phyloP scores from a whole-genome alignment of 2,797 vertebrate species.

The Melanotaenia parkinsoni region DNA sequence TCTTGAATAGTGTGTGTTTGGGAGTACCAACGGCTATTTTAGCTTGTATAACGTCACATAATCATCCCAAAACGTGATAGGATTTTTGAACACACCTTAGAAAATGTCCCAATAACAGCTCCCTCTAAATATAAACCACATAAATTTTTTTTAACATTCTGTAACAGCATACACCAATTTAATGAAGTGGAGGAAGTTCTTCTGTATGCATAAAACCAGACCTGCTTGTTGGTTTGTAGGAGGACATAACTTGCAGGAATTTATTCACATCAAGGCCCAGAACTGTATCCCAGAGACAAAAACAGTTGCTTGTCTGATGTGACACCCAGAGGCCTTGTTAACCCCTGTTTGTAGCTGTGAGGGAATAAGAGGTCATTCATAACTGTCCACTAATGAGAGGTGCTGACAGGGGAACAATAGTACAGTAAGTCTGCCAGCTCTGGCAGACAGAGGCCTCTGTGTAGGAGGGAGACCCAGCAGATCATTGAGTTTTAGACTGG shows the following conservation, averaged over 20 bases:
- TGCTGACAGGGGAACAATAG: slow-evolving; percentile 47
- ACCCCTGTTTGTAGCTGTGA: slow-evolving; percentile 47
- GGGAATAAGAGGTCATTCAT: slow-evolving; percentile 56
- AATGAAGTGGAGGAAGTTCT: not conserved
- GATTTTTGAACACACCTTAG: no score
- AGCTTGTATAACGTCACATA: not conserved
- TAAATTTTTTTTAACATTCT: not conserved
- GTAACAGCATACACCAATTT: not conserved
- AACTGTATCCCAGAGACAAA: slow-evolving; percentile 19
- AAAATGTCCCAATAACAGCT: not conserved
- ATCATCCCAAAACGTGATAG: not conserved
- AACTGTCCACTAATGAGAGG: slow-evolving; percentile 71
- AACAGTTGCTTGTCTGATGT: slow-evolving; percentile 22
- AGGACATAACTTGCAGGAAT: slow-evolving; percentile 34
- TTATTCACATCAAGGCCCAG: slow-evolving; percentile 25
- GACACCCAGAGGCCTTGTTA: slow-evolving; percentile 48
- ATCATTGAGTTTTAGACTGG: slow-evolving; percentile 43
- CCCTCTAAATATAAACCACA: not conserved
- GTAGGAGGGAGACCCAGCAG: slow-evolving; percentile 39
- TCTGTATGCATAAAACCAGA: not conserved
- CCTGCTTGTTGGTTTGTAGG: not conserved
- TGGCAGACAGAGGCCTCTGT: slow-evolving; percentile 68
- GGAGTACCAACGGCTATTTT: not conserved
- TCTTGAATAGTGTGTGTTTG: not conserved
- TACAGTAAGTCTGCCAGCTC: slow-evolving; percentile 56